Conservation (phyloP, 2,797 vertebrate genomes). For the Lagocephalus sceleratus region DNA sequence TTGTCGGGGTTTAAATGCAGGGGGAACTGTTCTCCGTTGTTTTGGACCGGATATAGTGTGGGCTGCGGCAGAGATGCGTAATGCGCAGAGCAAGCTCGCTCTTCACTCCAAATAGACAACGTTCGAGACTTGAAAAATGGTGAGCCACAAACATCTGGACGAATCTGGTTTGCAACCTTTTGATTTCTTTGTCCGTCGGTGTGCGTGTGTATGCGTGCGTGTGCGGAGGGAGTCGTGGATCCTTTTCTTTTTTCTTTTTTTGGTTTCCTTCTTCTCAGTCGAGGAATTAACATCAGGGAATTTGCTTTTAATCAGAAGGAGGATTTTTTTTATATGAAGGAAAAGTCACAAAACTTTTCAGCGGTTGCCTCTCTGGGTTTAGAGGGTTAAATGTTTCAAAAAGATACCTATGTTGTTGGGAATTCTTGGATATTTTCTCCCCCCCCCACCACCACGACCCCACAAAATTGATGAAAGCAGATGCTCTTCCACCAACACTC, state of each 20-base stretch:
- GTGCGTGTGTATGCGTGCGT: not conserved
- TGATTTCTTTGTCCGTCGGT: slow-evolving; percentile 36
- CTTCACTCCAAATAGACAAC: slow-evolving; percentile 67
- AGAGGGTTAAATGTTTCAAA: not conserved
- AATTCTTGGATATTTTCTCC: too few species aligned
- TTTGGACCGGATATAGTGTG: slow-evolving; percentile 68
- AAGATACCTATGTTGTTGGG: too few species aligned
- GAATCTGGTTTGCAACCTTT: slow-evolving; percentile 40
- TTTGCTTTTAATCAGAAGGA: slow-evolving; percentile 9
- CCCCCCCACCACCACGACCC: too few species aligned
- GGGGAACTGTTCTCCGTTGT: slow-evolving; percentile 65
- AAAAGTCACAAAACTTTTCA: slow-evolving; percentile 5
- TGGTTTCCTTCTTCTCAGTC: slow-evolving; percentile 15
- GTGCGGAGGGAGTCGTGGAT: not conserved
- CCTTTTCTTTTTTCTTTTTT: too few species aligned
- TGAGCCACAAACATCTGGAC: slow-evolving; percentile 67
- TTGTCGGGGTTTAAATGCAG: slow-evolving; percentile 75
- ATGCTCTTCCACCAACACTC: too few species aligned
- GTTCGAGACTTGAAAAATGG: slow-evolving; percentile 64
- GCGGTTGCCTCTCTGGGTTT: not conserved
- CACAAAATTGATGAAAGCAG: too few species aligned
- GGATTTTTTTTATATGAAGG: not conserved
- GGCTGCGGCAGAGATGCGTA: slow-evolving; percentile 70
- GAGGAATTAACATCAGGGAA: slow-evolving; percentile 1
- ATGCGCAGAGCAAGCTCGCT: slow-evolving; percentile 63